Evolutionary conservation across 1,140 invertebrate species (phyloP).

Genomic region (Ostrea denselamellosa): DNA sequence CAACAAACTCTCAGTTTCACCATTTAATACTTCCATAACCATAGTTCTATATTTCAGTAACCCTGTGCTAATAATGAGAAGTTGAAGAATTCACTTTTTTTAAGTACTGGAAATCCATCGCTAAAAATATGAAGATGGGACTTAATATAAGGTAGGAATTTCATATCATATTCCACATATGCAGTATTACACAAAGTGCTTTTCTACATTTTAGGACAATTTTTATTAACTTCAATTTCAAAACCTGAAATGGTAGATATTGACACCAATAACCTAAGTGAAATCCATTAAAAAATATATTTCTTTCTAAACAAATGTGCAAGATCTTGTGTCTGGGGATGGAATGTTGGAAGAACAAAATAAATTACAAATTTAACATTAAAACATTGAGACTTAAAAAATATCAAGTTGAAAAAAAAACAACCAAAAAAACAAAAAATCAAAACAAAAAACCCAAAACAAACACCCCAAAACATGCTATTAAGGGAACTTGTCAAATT

Average conservation of each 20-base stretch:
- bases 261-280: no score
- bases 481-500: no score
- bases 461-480: no score
- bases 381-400: neutral
- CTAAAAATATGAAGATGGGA: neutral
- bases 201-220: neutral
- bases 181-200: neutral
- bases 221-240: no score
- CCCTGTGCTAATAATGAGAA: neutral
- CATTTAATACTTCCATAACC: slow-evolving; percentile 24
- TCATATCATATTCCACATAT: neutral
- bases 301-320: neutral
- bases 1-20: neutral
- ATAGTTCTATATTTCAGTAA: neutral
- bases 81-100: neutral
- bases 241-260: no score
- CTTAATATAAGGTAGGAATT: neutral
- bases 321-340: neutral
- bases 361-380: neutral
- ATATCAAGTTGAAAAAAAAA: no score
- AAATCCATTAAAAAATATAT: neutral
- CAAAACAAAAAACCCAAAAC: no score
- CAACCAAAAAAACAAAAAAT: no score
- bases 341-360: slow-evolving; percentile 16
- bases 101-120: neutral